Evolutionary conservation across 2,888 invertebrate species (phyloP), one percentile per base, ranked within the genome.

Genomic region (Melieria crassipennis): DNA sequence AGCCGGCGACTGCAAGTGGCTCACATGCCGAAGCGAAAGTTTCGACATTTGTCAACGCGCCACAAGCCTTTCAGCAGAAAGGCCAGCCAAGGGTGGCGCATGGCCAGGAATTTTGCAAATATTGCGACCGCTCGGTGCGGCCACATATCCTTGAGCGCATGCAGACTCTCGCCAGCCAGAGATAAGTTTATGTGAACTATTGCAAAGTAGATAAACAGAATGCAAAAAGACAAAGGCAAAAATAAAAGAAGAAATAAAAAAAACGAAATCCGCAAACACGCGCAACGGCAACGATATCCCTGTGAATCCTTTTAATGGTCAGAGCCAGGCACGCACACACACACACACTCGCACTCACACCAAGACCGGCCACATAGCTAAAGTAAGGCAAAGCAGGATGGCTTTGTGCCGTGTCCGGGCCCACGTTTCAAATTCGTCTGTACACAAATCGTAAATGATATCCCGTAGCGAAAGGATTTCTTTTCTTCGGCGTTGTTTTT

Each of bases 401-500:
- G 5, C 4, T 42, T 60, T 43, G 62, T 62, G 46, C 47, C 48
- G 47, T 47, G 10, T 47, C 48, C 9, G 46, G 43, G 13, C 45
- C 50, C 64, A 30, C 65, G 61, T 70, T 63, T 75, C 69, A 69
- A 74, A 71, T 73, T 74, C 74, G 65, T 74, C 69, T 73, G 75
- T 75, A 78, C 71, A 79, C 78, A 80, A 79, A 78, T 80, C 80
- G 83, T 83, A 83, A 85, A 83, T 81, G 83, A 85, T 85, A 81
- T 83, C 85, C 85, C 84, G 84, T 85, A 77, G 85, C 81, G 85
- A 85, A 85, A 85, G 82, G 82, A 81, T 80, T 81, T 78, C 77
- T 76, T 79, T 79, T 77, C 78, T 57, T 63, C 60, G 48, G 45
- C 56, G 50, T 56, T 65, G 56, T 47, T 55, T 55, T 47, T 64